A percentile compares a stretch with the other conserved stretches of the same genome.
Evolutionary conservation across 2,113 vertebrate species (phyloP).

Genomic region (Macrotus californicus): DNA sequence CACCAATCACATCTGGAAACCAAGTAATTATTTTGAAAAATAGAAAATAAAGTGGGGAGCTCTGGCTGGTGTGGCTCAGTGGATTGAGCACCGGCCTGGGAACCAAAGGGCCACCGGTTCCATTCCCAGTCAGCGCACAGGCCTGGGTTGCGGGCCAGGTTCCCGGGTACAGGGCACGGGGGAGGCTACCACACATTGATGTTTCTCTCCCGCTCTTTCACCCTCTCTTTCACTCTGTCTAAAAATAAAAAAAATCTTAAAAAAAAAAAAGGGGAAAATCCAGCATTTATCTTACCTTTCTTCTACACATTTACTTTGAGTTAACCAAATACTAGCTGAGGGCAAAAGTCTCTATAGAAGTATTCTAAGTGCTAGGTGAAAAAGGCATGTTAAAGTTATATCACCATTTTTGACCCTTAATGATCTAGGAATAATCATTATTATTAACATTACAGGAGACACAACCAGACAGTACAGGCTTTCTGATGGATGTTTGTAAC

Average conservation of each 20-base stretch:
- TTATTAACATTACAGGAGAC: not conserved
- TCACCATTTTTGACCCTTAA: not conserved
- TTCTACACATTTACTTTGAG: not conserved
- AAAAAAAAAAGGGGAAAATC: not conserved
- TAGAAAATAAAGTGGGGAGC: not conserved
- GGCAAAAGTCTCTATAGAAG: not conserved
- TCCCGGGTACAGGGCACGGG: too few relatives aligned
- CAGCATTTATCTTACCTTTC: not conserved
- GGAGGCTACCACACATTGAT: too few relatives aligned
- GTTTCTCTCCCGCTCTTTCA: too few relatives aligned
- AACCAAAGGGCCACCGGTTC: too few relatives aligned
- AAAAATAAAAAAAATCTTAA: too few relatives aligned
- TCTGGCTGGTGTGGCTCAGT: too few relatives aligned
- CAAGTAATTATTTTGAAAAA: constrained; percentile 33
- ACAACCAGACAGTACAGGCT: not conserved
- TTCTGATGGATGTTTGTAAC: not conserved
- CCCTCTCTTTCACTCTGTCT: too few relatives aligned
- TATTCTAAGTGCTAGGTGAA: not conserved
- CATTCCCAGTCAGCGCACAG: too few relatives aligned
- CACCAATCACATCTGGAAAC: not conserved
- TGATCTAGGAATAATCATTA: not conserved
- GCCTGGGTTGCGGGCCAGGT: too few relatives aligned
- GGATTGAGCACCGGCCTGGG: too few relatives aligned
- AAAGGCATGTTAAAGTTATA: not conserved
- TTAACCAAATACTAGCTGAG: not conserved